phyloP scores from a whole-genome alignment of 2,113 vertebrate species.

The Anthoscopus minutus region DNA sequence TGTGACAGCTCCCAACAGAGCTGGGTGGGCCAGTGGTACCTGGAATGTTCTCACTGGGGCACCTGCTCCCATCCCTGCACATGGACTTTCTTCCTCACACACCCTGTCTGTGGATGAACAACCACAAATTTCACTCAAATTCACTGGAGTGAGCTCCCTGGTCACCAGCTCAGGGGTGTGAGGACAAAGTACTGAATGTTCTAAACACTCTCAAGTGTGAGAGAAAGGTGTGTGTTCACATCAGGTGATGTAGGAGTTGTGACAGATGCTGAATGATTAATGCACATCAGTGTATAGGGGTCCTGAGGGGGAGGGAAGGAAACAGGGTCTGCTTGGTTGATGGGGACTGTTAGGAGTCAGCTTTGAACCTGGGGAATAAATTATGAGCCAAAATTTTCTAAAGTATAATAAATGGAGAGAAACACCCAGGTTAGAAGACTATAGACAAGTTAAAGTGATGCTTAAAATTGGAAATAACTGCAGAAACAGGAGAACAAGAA shows the following conservation, averaged over 20 bases:
- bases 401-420: neutral
- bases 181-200: neutral
- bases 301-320: neutral
- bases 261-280: neutral
- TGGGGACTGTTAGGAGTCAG: neutral
- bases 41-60: neutral
- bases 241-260: neutral
- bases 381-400: neutral
- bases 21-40: neutral
- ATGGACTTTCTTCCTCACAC: accelerated
- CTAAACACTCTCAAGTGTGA: accelerated
- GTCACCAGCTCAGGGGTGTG: neutral
- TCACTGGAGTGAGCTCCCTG: neutral
- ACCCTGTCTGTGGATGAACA: neutral
- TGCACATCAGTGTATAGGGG: neutral
- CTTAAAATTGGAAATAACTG: neutral
- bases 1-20: neutral
- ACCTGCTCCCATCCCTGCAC: neutral
- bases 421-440: neutral
- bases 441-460: neutral
- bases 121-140: neutral
- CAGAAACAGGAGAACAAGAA: neutral
- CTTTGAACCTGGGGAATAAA: neutral
- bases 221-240: neutral
- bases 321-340: neutral